Evolutionary conservation across 2,113 vertebrate species (phyloP).

Genomic region (Guaruba guarouba): DNA sequence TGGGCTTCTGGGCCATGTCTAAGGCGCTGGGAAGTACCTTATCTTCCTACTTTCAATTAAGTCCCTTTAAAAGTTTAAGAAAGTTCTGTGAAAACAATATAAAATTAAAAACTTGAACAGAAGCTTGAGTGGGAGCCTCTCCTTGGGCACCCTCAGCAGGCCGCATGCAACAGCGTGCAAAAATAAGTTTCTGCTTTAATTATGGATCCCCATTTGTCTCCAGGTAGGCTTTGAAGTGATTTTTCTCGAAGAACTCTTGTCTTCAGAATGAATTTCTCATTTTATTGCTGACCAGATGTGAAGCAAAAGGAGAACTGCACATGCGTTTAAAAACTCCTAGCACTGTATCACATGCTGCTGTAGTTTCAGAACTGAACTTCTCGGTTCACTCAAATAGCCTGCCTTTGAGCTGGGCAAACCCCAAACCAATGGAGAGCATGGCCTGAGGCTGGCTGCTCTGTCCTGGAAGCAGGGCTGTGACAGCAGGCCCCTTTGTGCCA

Average conservation of each 20-base stretch:
- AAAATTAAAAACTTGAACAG: no score
- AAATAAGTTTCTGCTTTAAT: not conserved
- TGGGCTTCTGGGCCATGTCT: not conserved
- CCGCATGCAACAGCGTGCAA: fast-evolving
- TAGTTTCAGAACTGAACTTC: not conserved
- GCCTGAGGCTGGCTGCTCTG: not conserved
- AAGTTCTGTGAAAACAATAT: not conserved
- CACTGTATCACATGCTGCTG: fast-evolving
- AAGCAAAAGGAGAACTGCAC: not conserved
- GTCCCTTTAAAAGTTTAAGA: not conserved
- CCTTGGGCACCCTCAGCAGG: not conserved
- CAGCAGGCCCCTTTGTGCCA: not conserved
- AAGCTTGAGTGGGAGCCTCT: not conserved
- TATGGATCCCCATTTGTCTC: not conserved
- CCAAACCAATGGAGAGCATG: fast-evolving
- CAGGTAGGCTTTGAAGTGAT: not conserved
- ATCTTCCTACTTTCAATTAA: no score
- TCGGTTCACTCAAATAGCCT: not conserved
- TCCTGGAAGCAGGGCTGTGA: not conserved
- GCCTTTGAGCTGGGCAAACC: not conserved
- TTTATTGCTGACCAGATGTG: not conserved
- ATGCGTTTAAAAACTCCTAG: not conserved
- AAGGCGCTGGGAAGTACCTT: not conserved
- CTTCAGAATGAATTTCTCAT: not conserved
- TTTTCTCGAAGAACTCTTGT: not conserved